Evolutionary conservation across 2,113 vertebrate species (phyloP).

Genomic region (Paratilapia polleni): DNA sequence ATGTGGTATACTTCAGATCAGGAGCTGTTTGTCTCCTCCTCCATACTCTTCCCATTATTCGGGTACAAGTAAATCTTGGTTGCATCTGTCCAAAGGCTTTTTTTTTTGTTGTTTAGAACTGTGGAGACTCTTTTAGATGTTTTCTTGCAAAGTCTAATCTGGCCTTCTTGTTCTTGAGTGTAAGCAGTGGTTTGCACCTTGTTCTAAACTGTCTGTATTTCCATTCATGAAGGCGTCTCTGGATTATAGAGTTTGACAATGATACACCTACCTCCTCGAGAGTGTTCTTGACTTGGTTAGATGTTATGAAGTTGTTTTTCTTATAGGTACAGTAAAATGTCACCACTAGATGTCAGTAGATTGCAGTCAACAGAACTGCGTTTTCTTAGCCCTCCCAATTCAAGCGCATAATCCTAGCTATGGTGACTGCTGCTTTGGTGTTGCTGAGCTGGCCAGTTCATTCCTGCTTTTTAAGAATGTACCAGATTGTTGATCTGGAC

Average conservation of each 20-base stretch:
- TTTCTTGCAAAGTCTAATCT: background rate
- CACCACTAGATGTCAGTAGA: too few relatives aligned
- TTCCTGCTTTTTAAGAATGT: background rate
- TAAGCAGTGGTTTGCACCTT: background rate
- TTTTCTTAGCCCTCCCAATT: too few relatives aligned
- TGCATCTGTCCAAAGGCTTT: accelerated
- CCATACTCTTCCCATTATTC: background rate
- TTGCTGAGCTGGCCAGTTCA: background rate
- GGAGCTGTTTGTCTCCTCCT: background rate
- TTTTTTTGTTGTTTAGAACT: background rate
- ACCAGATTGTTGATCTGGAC: background rate
- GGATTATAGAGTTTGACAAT: background rate
- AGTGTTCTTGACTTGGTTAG: too few relatives aligned
- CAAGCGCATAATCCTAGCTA: too few relatives aligned
- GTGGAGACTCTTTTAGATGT: background rate
- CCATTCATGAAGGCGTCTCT: background rate
- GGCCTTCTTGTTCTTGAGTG: background rate
- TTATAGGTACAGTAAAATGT: too few relatives aligned
- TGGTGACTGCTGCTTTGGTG: too few relatives aligned
- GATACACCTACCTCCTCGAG: background rate
- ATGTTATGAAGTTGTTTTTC: background rate
- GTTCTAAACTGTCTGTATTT: background rate
- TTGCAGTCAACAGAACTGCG: too few relatives aligned
- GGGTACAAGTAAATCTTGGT: background rate
- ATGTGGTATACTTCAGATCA: background rate